Evolutionary conservation across 2,113 vertebrate species (phyloP), one percentile per base, ranked within the genome.

Genomic region (Struthio camelus): DNA sequence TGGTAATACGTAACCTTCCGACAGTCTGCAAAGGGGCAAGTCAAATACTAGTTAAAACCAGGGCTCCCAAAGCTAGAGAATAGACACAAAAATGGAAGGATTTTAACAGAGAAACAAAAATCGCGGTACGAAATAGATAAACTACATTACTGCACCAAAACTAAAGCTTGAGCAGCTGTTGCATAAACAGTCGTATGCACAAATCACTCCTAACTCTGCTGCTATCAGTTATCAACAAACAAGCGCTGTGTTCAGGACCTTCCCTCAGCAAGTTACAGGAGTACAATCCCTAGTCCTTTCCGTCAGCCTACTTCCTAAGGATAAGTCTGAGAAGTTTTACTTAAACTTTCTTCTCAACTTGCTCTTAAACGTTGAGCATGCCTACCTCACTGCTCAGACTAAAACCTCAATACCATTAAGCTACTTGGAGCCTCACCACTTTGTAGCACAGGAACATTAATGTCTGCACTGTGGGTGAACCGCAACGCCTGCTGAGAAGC

Each of bases 181-280:
- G n/a, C 23, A 62, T 36, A 36, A 19, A 1, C 4, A 44, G 36
- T 2, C 5, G 0, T 0, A 24, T 8, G 19, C 23, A 53, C 32
- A 20, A 72, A 23, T 4, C 1, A 4, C 48, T 84, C 46, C 73
- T 58, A 5, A 8, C 56, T 67, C 11, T 40, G 64, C 15, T n/a
- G 16, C 25, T 34, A 59, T 30, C 64, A 65, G 14, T 23, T 30
- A 66, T 40, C 38, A 32, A 67, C 23, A 30, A 44, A 8, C 53
- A 32, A 32, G 20, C 4, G 1, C 17, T 40, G 48, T 54, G 18
- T 76, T 58, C 20, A 19, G 24, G 20, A 11, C 40, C 32, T 78
- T 73, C 70, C 59, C 59, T 9, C 65, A 84, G 54, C 36, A 64
- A 50, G 62, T 44, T 36, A 51, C 20, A 56, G 44, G 32, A 70